phyloP scores from a whole-genome alignment of 2,888 invertebrate species.

The Pollenia amentaria region DNA sequence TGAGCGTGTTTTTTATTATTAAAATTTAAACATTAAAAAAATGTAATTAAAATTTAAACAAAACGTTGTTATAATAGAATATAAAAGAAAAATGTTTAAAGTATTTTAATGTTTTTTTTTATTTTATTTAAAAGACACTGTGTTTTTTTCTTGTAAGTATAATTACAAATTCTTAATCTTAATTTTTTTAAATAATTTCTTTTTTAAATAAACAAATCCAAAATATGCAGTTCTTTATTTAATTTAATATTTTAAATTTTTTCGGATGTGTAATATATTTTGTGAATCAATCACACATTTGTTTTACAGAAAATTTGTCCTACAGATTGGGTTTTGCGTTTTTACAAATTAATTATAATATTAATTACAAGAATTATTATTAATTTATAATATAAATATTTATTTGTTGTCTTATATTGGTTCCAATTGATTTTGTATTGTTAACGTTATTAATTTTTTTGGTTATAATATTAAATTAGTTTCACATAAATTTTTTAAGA shows the following conservation, averaged over 20 bases:
- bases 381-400: conserved; percentile 76
- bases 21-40: not conserved
- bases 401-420: conserved; percentile 80
- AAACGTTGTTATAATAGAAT: not conserved
- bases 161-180: conserved; percentile 50
- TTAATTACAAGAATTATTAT: conserved; percentile 57
- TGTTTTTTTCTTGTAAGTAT: conserved; percentile 44
- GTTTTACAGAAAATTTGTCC: conserved; percentile 77
- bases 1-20: conserved; percentile 28
- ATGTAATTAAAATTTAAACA: not conserved
- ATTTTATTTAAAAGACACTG: conserved; percentile 49
- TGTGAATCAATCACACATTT: conserved; percentile 36
- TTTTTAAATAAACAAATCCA: conserved; percentile 48
- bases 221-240: conserved; percentile 66
- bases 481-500: conserved; percentile 53
- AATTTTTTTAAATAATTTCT: conserved; percentile 14
- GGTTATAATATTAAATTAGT: conserved; percentile 33
- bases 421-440: conserved; percentile 82
- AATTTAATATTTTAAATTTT: conserved; percentile 53
- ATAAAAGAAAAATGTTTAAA: conserved; percentile 6
- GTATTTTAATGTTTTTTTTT: conserved; percentile 35
- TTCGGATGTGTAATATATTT: not conserved
- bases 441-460: conserved; percentile 77
- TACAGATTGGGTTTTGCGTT: conserved; percentile 74
- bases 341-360: conserved; percentile 56